phyloP scores from a whole-genome alignment of 2,888 invertebrate genomes.

The Hemaris fuciformis region DNA sequence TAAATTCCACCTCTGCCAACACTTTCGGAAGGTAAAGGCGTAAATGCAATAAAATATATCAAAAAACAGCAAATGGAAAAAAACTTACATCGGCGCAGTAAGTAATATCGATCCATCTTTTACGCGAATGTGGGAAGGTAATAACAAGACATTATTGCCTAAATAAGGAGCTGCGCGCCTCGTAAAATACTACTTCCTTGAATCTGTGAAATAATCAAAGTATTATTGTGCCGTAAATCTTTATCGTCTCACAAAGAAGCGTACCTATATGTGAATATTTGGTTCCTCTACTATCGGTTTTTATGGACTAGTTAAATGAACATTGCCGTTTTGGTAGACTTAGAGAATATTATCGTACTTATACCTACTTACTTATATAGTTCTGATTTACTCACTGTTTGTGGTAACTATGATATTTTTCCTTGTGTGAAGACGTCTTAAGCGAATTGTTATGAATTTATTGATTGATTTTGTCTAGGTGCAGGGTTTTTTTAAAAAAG shows the following conservation, averaged over 20 bases:
- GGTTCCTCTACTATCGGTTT: conserved; percentile 56
- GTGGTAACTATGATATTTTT: neutral
- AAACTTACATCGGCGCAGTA: conserved; percentile 18
- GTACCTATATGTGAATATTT: conserved; percentile 69
- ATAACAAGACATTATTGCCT: conserved; percentile 64
- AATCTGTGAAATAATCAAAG: conserved; percentile 77
- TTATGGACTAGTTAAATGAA: conserved; percentile 28
- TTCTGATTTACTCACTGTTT: neutral
- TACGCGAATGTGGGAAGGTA: conserved; percentile 48
- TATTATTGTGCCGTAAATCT: conserved; percentile 76
- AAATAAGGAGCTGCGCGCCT: conserved; percentile 66
- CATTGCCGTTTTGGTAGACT: neutral
- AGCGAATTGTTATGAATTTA: too few relatives aligned
- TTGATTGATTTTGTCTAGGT: too few relatives aligned
- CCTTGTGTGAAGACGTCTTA: too few relatives aligned
- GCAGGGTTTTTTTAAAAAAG: too few relatives aligned
- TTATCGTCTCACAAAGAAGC: conserved; percentile 53
- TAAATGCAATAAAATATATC: neutral
- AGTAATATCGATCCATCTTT: conserved; percentile 50
- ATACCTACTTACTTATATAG: neutral
- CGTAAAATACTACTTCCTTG: conserved; percentile 71
- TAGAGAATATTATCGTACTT: neutral
- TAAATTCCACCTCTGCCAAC: too few relatives aligned
- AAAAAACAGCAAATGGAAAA: neutral
- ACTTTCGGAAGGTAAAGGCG: too few relatives aligned